phyloP scores from a whole-genome alignment of 1,140 invertebrate genomes.

The Bombyx mori region ASM3026992v2 NC_085124.1:12573001-12573500 shows the following conservation, averaged over 20 bases:
- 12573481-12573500: slow-evolving; percentile 98
- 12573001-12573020: no score
- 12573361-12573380: slow-evolving; percentile 96
- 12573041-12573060: neutral
- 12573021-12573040: no score
- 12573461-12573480: slow-evolving; percentile 97
- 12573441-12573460: slow-evolving; percentile 99
- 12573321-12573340: slow-evolving; percentile 99
- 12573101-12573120: no score
- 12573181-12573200: slow-evolving; percentile 75
- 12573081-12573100: neutral
- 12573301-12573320: slow-evolving; percentile 99
- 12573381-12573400: slow-evolving; percentile 99
- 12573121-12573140: no score
- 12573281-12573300: slow-evolving; percentile 99
- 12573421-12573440: slow-evolving; percentile 99
- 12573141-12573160: neutral
- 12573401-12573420: slow-evolving; percentile 99
- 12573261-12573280: slow-evolving; percentile 99
- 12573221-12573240: slow-evolving; percentile 99
- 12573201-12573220: slow-evolving; percentile 99
- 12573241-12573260: slow-evolving; percentile 97
- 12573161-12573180: slow-evolving; percentile 28
- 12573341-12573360: slow-evolving; percentile 99
- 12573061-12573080: neutral